phyloP scores from a whole-genome alignment of 2,113 vertebrate species.

The Sterna hirundo region DNA sequence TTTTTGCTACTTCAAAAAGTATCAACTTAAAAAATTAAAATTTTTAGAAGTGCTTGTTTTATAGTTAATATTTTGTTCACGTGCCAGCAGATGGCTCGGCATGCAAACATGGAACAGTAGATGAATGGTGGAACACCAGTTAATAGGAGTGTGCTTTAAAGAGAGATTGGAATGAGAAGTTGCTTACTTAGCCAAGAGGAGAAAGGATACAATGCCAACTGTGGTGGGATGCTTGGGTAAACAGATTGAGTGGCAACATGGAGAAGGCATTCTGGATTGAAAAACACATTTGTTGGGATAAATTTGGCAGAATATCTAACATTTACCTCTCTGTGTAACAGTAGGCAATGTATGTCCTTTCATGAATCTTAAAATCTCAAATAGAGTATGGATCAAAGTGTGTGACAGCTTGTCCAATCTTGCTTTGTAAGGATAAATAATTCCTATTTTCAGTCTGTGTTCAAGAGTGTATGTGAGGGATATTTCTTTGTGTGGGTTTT shows the following conservation, averaged over 20 bases:
- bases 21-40: background rate
- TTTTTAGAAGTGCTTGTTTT: background rate
- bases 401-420: background rate
- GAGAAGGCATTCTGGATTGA: background rate
- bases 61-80: background rate
- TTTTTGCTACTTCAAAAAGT: background rate
- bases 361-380: background rate
- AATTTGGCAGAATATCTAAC: background rate
- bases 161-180: background rate
- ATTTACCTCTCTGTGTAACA: background rate
- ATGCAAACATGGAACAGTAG: background rate
- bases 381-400: background rate
- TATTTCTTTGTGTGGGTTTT: background rate
- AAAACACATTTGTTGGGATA: background rate
- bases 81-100: background rate
- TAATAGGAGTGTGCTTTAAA: background rate
- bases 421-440: background rate
- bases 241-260: background rate
- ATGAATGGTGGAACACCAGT: background rate
- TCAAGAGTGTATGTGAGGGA: fast-evolving
- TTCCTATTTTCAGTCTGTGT: background rate
- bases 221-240: background rate
- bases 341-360: background rate
- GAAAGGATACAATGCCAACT: background rate
- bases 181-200: background rate